A percentile compares a stretch with the other conserved stretches of the same genome.
phyloP scores from a whole-genome alignment of 2,888 invertebrate genomes.

The Pelosia muscerda region DNA sequence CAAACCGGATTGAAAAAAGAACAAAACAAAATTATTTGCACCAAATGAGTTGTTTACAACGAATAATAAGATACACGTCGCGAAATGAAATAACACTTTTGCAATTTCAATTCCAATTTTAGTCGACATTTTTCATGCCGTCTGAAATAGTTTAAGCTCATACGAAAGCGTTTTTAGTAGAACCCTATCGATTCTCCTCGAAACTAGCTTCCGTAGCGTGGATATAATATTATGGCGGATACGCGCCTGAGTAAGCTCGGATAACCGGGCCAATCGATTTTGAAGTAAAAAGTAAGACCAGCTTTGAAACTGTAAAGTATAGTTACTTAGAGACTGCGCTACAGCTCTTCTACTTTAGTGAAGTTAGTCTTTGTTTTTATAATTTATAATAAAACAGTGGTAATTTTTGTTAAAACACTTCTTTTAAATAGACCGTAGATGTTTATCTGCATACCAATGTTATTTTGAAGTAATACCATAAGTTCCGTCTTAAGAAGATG shows the following conservation, averaged over 20 bases:
- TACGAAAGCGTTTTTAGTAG: constrained; percentile 57
- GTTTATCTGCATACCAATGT: background rate
- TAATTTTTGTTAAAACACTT: constrained; percentile 15
- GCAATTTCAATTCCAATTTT: constrained; percentile 37
- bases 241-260: constrained; percentile 59
- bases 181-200: constrained; percentile 53
- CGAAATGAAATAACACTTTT: constrained; percentile 34
- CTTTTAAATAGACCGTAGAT: background rate
- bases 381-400: constrained; percentile 28
- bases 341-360: constrained; percentile 35
- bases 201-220: constrained; percentile 50
- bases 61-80: too few species aligned
- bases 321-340: constrained; percentile 41
- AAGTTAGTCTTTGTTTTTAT: constrained; percentile 43
- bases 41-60: too few species aligned
- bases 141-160: constrained; percentile 40
- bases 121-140: constrained; percentile 41
- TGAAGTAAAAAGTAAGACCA: constrained; percentile 54
- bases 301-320: constrained; percentile 48
- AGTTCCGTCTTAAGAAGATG: too few species aligned
- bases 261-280: constrained; percentile 60
- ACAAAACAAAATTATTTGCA: too few species aligned
- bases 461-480: background rate
- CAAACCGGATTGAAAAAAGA: background rate
- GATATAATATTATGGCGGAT: constrained; percentile 60